phyloP scores from a whole-genome alignment of 1,140 invertebrate genomes.

The Zaprionus lachaisei region DNA sequence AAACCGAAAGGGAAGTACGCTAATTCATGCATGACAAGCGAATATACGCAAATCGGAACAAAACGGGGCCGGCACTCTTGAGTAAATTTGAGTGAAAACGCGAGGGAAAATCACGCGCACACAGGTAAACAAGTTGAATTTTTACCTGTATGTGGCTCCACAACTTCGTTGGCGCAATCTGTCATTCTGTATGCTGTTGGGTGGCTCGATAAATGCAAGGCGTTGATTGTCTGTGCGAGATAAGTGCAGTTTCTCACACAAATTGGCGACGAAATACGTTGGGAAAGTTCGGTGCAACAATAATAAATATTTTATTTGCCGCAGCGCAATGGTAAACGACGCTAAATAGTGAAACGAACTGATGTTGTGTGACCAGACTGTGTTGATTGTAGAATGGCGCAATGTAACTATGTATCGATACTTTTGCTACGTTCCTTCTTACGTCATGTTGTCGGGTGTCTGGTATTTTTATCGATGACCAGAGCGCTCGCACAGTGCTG shows the following conservation, averaged over 20 bases:
- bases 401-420: conserved; percentile 22
- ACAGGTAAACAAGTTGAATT: conserved; percentile 32
- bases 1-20: conserved; percentile 6
- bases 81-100: neutral
- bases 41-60: neutral
- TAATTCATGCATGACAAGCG: conserved; percentile 6
- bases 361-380: conserved; percentile 19
- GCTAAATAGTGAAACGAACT: conserved; percentile 37
- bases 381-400: neutral
- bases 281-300: neutral
- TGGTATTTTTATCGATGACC: conserved; percentile 2
- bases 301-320: conserved; percentile 31
- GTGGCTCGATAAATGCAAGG: conserved; percentile 23
- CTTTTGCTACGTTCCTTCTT: neutral
- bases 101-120: neutral
- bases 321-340: conserved; percentile 19
- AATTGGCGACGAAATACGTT: conserved; percentile 15
- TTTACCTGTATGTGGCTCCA: conserved; percentile 37
- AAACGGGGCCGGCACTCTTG: conserved; percentile 14
- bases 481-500: conserved; percentile 26
- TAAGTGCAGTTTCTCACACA: conserved; percentile 22
- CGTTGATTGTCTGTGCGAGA: conserved; percentile 33
- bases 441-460: neutral
- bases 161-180: conserved; percentile 34
- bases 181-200: conserved; percentile 19